Evolutionary conservation across 1,140 invertebrate species (phyloP), one percentile per base, ranked within the genome.

Genomic region (Cotesia glomerata): DNA sequence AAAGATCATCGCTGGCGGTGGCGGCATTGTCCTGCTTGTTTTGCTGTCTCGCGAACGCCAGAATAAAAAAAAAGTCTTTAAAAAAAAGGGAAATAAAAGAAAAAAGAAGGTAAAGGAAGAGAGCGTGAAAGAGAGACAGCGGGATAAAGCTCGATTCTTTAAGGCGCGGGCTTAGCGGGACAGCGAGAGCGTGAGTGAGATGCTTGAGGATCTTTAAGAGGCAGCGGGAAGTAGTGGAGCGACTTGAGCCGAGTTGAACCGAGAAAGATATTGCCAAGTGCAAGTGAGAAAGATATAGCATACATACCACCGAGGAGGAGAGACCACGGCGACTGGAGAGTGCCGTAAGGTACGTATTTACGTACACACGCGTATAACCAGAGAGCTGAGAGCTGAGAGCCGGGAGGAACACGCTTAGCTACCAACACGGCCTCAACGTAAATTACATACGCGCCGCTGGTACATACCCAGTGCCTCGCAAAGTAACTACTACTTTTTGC

Each of bases 21-120:
- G 71, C 76, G 74, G 69, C 70, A 75, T 79, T 77, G 71, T 75
- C 68, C 72, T 78, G 75, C 73, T 76, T 75, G 77, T 78, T 76
- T 76, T 73, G 73, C 76, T 76, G 74, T 72, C 59, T 74, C 71
- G 70, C 63, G 71, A 59, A 59, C 39, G 71, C 49, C 56, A 26
- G 56, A 58, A 45, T 45, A 45, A 71, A 69, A 72, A 56, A 64
- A 76, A 74, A 69, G 74, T 76, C 70, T 71, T 54, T 73, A 73
- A 35, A 70, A 74, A 69, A 75, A 51, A 66, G 67, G 26, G 3
- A 26, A 26, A 2, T 2, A 34, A 68, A 35, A 1, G 32, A 36
- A 65, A 68, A 74, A 18, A 63, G 64, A 51, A 69, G 26, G 26
- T 26, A 54, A 45, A 32, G 73, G 62, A 68, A 75, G 67, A 73